phyloP scores from a whole-genome alignment of 2,113 vertebrate genomes.

The Nycticryphes semicollaris region DNA sequence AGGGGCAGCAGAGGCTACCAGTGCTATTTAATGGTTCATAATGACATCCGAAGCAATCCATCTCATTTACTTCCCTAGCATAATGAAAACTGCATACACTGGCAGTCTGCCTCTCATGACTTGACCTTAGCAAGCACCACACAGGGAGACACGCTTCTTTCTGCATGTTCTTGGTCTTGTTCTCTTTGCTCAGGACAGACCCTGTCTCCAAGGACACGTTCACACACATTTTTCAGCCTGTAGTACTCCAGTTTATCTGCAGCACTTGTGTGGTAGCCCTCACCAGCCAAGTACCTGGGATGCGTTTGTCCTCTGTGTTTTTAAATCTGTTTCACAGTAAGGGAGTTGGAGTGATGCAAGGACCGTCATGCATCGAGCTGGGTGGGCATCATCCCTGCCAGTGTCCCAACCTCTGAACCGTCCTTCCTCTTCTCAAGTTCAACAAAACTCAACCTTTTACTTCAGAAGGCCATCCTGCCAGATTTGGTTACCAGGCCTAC shows the following conservation, averaged over 20 bases:
- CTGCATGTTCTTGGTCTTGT: background rate
- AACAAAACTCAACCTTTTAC: background rate
- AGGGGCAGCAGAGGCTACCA: background rate
- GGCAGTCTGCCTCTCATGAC: background rate
- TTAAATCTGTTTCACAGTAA: background rate
- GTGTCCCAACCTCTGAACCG: background rate
- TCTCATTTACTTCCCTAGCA: background rate
- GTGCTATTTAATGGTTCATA: background rate
- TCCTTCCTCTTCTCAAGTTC: background rate
- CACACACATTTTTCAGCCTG: background rate
- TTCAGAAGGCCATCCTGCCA: background rate
- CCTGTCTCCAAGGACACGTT: background rate
- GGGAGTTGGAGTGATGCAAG: background rate
- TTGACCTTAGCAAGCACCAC: rapidly evolving
- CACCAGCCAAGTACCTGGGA: rapidly evolving
- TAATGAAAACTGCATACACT: background rate
- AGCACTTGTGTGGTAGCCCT: background rate
- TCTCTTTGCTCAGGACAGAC: background rate
- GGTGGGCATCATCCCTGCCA: rapidly evolving
- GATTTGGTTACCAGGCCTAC: background rate
- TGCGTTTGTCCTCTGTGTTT: rapidly evolving
- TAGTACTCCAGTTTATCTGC: background rate
- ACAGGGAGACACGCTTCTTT: background rate
- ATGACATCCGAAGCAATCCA: background rate
- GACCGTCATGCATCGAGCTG: rapidly evolving